Evolutionary conservation across 1,140 invertebrate species (phyloP).

Genomic region (Cryptotermes secundus): DNA sequence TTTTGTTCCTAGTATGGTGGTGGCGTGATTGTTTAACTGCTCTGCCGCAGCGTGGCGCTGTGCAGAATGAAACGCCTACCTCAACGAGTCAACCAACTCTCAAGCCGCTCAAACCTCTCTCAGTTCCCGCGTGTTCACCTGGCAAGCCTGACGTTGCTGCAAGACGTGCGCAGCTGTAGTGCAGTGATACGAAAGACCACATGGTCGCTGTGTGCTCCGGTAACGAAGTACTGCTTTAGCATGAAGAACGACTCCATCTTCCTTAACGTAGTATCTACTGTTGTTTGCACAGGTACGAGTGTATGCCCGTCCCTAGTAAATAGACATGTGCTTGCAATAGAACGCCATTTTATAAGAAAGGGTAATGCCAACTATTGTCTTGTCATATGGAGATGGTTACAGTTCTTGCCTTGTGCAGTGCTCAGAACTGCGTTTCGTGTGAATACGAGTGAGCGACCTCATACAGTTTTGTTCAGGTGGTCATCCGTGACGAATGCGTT

Average conservation of each 20-base stretch:
- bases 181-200: neutral
- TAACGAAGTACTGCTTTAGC: neutral
- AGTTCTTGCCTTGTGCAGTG: too few species aligned
- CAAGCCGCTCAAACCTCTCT: neutral
- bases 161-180: neutral
- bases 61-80: neutral
- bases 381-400: too few species aligned
- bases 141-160: neutral
- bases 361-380: too few species aligned
- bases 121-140: neutral
- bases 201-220: neutral
- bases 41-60: neutral
- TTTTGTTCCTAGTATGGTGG: neutral
- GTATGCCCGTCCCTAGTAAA: too few species aligned
- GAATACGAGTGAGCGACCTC: too few species aligned
- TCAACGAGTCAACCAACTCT: neutral
- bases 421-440: too few species aligned
- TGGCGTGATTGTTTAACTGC: neutral
- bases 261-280: neutral
- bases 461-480: too few species aligned
- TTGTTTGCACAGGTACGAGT: neutral
- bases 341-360: too few species aligned
- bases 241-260: neutral
- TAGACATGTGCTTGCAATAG: too few species aligned
- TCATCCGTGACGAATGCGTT: too few species aligned